Evolutionary conservation across 2,888 invertebrate genomes (phyloP), one percentile per base, ranked within the genome.

Genomic region (Phlogophora meticulosa): DNA sequence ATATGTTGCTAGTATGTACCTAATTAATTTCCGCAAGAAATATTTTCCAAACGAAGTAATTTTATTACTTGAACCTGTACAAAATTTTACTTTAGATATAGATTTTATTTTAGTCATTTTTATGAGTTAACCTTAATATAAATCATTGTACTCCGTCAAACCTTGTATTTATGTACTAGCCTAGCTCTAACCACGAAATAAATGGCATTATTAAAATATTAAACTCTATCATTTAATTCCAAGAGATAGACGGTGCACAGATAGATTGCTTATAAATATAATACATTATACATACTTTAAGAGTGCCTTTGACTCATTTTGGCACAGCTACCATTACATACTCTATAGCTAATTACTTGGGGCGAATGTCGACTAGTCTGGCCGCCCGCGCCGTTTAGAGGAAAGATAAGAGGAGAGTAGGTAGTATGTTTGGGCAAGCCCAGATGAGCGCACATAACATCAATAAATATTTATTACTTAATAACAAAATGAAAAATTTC

Each of bases 101-200:
- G 85, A 85, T 82, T 76, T 90, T 91, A 88, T 85, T 87, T 84
- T 90, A 93, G 90, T 91, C 83, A 89, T 92, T 91, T 72, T 84
- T 88, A 91, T 89, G 88, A 91, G 91, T 92, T 94, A 94, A 95
- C 93, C 92, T 91, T 93, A 87, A 81, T 75, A 81, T 83, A 85
- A 85, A 89, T 88, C 90, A 86, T 86, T 91, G 90, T 92, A 93
- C 86, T 82, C 84, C 88, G 86, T 88, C 88, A 87, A 91, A 85
- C 57, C 67, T 83, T 90, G 89, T 92, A 93, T 93, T 92, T 94
- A 93, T 94, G 90, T 92, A 91, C 88, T 91, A 92, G 92, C 88
- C 89, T 91, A 92, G 91, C 87, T 88, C 90, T 94, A 94, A 94
- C 94, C 88, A 92, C 91, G 82, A 92, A 93, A 94, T 94, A 94